These are phyloP conservation scores for Sebastes hubbsi DNA, from an alignment of 2,797 vertebrate species.

Conservation along the genomic window DNA sequence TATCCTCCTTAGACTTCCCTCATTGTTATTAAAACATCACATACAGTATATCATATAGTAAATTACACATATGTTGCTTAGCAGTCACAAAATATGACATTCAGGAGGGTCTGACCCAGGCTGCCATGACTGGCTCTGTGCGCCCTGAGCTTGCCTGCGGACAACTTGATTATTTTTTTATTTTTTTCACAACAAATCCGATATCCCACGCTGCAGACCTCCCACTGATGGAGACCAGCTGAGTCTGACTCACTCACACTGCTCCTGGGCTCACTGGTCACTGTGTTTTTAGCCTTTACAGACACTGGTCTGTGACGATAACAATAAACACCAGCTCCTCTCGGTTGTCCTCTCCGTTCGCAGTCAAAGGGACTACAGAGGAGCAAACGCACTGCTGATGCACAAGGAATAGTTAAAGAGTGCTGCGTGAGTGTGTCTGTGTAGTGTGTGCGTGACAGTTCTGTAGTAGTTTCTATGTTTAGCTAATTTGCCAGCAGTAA, in stretches of 20 bases:
- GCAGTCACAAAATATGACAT: conserved; percentile 34
- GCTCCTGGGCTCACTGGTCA: conserved; percentile 54
- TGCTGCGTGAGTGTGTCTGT: not conserved
- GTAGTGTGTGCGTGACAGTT: conserved; percentile 1
- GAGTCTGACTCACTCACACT: conserved; percentile 64
- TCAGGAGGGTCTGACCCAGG: conserved; percentile 26
- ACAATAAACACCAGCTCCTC: conserved; percentile 57
- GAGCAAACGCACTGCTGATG: conserved; percentile 48
- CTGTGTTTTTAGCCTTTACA: conserved; percentile 60
- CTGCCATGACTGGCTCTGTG: conserved; percentile 11
- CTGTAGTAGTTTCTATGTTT: conserved; percentile 46
- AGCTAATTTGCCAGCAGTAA: conserved; percentile 53
- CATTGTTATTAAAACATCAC: no score
- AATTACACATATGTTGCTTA: conserved; percentile 2
- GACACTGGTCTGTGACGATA: conserved; percentile 48
- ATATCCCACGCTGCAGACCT: conserved; percentile 52
- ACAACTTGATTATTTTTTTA: conserved; percentile 16
- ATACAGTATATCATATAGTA: not conserved
- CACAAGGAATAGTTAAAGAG: conserved; percentile 44
- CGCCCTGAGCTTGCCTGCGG: conserved; percentile 40
- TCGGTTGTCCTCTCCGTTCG: conserved; percentile 48
- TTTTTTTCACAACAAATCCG: conserved; percentile 41
- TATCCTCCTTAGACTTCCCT: not conserved
- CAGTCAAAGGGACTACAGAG: conserved; percentile 50
- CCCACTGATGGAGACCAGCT: conserved; percentile 63